Base-by-base conservation (phyloP, 2,113 vertebrate genomes). In the Oophaga pumilio region DNA sequence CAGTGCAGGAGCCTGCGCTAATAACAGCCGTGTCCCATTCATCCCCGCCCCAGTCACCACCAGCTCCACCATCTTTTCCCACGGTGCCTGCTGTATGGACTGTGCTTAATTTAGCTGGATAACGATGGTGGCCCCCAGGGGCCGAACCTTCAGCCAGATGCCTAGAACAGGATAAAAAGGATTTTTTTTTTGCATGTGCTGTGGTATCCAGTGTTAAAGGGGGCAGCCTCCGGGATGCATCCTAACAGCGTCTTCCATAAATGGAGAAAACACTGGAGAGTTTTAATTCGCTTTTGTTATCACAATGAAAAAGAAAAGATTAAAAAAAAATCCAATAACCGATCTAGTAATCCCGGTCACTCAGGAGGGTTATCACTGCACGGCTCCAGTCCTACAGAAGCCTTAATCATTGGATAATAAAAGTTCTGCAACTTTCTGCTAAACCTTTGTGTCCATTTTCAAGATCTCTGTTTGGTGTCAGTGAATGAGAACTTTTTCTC, bases 71-170 rank as follows among this genome's bases (percentile, higher is more conserved):
- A 1, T 11, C 15, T 87, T 84, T 92, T 93, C 90, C 90, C 91
- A 94, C 87, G 84, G 50, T 89, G 85, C 84, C 57, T 22, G 17
- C 20, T 79, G 8, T 22, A 91, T 43, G 87, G 82, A 90, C 91
- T 90, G 52, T 93, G 90, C 92, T 93, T 94, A 94, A 96, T 95
- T 95, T 94, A 95, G 92, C 91, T 91, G 89, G 90, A 90, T 88
- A 90, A 90, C 83, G 76, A 88, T 90, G 90, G 91, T 68, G 64
- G 64, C 64, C 91, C 88, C 90, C 24, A 24, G 90, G 91, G 90
- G 90, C 92, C 89, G 92, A 90, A 90, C 92, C 90, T 92, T 93
- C 90, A n/a, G 76, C 18, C 50, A 77, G 50, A 77, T 33, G 56
- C 14, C 13, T 24, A 80, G 53, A 18, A 28, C 24, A 89, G 91